Conservation (phyloP, 2,797 vertebrate species). For the Choloepus didactylus region DNA sequence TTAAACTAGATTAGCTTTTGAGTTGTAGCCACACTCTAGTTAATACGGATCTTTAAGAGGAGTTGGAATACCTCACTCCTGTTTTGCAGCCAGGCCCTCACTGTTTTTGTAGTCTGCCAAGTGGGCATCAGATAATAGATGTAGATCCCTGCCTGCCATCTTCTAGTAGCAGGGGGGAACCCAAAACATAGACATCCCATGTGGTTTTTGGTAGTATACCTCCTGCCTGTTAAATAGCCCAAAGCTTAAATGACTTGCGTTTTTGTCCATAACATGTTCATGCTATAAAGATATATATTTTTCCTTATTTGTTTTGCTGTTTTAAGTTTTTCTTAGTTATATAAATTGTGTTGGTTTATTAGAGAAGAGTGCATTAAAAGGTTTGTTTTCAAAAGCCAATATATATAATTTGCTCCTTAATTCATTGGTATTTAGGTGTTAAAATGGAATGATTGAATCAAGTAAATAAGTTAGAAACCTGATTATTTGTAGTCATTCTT, state of each 20-base stretch:
- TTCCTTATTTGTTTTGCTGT: constrained; percentile 54
- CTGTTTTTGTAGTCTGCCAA: constrained; percentile 47
- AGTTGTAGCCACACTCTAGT: neutral
- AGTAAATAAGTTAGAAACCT: constrained; percentile 27
- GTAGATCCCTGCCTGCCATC: constrained; percentile 20
- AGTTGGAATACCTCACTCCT: neutral
- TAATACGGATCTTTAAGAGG: constrained; percentile 17
- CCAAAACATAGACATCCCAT: constrained; percentile 22
- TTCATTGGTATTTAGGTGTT: constrained; percentile 13
- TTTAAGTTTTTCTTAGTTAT: constrained; percentile 62
- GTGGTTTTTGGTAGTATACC: constrained; percentile 30
- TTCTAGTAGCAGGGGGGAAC: neutral
- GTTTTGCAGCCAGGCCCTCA: neutral
- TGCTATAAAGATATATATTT: neutral
- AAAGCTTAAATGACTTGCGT: constrained; percentile 47
- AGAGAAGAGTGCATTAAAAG: constrained; percentile 2
- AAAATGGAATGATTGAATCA: constrained; percentile 59
- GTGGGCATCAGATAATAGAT: constrained; percentile 41
- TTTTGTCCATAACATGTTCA: constrained; percentile 37
- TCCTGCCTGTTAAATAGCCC: constrained; percentile 7
- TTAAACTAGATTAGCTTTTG: neutral
- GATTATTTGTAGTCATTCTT: constrained; percentile 59
- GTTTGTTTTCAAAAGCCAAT: constrained; percentile 48
- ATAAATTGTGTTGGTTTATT: neutral
- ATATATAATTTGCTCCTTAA: constrained; percentile 25